Evolutionary conservation across 23 tunicate species (phyloP), one percentile per base, ranked within the genome.

Genomic region (Styela clava): DNA sequence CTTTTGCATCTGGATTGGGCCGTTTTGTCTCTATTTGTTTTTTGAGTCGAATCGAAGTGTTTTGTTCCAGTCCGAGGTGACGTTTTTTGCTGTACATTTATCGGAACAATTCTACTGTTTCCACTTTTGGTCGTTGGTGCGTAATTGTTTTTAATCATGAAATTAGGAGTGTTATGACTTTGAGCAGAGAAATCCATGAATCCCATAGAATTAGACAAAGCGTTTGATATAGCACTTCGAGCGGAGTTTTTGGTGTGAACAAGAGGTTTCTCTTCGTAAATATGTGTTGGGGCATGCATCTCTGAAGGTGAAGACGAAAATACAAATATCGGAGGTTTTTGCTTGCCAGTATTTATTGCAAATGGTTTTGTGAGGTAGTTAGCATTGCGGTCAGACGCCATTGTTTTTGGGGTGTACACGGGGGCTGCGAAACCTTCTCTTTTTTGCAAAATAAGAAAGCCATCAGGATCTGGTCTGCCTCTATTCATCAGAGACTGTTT

Each of bases 221-320:
- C 77, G 29, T 31, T 71, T 3, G 77, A 71, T 3, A 71, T 71
- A 3, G 77, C 77, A 16, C 77, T 71, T 71, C 77, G 35, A 31
- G 77, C 77, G 3, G 77, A 26, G 5, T 35, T 30, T 34, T 71
- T 71, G 3, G 77, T 33, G 35, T 34, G 29, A 71, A 21, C 77
- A 16, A 22, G 34, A 5, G 34, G 34, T 20, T 26, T 30, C 16
- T 32, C 24, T n/a, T n/a, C n/a, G n/a, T n/a, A n/a, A n/a, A n/a
- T n/a, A n/a, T n/a, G n/a, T n/a, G n/a, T n/a, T n/a, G n/a, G n/a
- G n/a, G n/a, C n/a, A 71, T 2, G 16, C 3, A 35, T 19, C 9
- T 5, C 7, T 2, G 34, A n/a, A 34, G 77, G 34, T 71, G 77
- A 30, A 44, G 56, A 44, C 7, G 56, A 12, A 12, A 44, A 7